phyloP scores from a whole-genome alignment of 2,888 invertebrate genomes.

The Caenorhabditis plicata region DNA sequence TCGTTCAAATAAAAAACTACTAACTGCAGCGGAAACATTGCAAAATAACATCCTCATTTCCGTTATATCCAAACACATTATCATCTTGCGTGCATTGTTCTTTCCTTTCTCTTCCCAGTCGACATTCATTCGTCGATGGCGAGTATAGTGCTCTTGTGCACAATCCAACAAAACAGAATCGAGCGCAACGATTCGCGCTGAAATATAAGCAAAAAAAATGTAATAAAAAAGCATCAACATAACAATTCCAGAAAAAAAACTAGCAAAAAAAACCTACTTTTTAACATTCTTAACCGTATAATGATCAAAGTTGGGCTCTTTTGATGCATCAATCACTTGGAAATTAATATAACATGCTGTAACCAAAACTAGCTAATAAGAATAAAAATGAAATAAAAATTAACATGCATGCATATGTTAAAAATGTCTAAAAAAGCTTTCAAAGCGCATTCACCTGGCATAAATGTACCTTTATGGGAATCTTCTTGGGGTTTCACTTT shows the following conservation, averaged over 20 bases:
- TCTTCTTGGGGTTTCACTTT: no score
- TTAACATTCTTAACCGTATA: slow-evolving; percentile 39
- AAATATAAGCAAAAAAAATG: slow-evolving; percentile 6
- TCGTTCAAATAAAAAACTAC: no score
- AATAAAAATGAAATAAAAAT: not conserved
- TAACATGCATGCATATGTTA: not conserved
- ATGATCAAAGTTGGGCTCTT: slow-evolving; percentile 32
- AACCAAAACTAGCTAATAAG: slow-evolving; percentile 23
- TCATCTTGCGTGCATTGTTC: slow-evolving; percentile 35
- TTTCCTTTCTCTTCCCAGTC: slow-evolving; percentile 35
- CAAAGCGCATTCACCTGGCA: no score
- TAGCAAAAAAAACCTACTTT: slow-evolving; percentile 34
- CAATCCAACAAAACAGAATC: slow-evolving; percentile 57
- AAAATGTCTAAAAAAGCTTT: no score
- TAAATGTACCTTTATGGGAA: no score
- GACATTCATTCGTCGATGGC: slow-evolving; percentile 39
- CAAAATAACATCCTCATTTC: slow-evolving; percentile 44
- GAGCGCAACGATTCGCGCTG: slow-evolving; percentile 61
- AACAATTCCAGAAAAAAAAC: not conserved
- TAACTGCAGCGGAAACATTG: slow-evolving; percentile 62
- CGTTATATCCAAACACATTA: slow-evolving; percentile 22
- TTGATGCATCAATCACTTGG: slow-evolving; percentile 51
- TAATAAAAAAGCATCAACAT: slow-evolving; percentile 1
- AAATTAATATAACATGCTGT: slow-evolving; percentile 62
- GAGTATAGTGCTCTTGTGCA: slow-evolving; percentile 57